Percentiles rank a stretch among this genome's conserved stretches.
phyloP scores from a whole-genome alignment of 2,797 vertebrate species.

The Cirrhinus molitorella region DNA sequence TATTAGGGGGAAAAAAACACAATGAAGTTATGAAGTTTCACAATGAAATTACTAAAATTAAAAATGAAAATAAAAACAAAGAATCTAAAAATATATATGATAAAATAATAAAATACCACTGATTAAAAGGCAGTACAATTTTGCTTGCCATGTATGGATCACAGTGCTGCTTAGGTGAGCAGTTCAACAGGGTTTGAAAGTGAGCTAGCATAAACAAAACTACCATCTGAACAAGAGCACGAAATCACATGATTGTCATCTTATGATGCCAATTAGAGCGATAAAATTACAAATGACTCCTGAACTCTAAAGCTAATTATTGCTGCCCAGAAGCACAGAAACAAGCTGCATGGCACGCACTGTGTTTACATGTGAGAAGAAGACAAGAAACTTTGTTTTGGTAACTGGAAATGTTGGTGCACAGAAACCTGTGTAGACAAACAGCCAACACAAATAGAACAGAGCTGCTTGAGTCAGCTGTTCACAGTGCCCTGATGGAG shows the following conservation, averaged over 20 bases:
- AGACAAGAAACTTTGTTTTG: not conserved
- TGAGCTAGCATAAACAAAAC: not conserved
- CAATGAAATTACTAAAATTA: not conserved
- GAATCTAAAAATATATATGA: not conserved
- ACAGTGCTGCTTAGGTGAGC: not conserved
- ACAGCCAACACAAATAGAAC: slow-evolving; percentile 36
- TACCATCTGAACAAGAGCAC: slow-evolving; percentile 22
- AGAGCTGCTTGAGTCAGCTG: slow-evolving; percentile 48
- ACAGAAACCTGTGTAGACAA: slow-evolving; percentile 11
- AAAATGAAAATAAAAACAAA: not conserved
- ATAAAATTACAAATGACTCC: slow-evolving; percentile 17
- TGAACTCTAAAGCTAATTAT: slow-evolving; percentile 11
- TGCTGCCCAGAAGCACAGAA: slow-evolving; percentile 14
- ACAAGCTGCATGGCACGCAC: not conserved
- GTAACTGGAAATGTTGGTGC: slow-evolving; percentile 7
- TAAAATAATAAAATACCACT: not conserved
- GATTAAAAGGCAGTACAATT: not conserved
- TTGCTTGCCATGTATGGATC: not conserved
- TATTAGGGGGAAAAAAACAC: too few relatives aligned
- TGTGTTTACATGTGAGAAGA: slow-evolving; percentile 15
- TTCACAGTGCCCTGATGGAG: slow-evolving; percentile 33
- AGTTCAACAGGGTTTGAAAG: not conserved
- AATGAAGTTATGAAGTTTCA: not conserved
- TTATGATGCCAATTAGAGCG: slow-evolving; percentile 32
- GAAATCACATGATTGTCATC: not conserved